These are phyloP conservation scores for Ivindomyrus marchei DNA, from an alignment of 2,113 vertebrate genomes.

Conservation along the genomic window DNA sequence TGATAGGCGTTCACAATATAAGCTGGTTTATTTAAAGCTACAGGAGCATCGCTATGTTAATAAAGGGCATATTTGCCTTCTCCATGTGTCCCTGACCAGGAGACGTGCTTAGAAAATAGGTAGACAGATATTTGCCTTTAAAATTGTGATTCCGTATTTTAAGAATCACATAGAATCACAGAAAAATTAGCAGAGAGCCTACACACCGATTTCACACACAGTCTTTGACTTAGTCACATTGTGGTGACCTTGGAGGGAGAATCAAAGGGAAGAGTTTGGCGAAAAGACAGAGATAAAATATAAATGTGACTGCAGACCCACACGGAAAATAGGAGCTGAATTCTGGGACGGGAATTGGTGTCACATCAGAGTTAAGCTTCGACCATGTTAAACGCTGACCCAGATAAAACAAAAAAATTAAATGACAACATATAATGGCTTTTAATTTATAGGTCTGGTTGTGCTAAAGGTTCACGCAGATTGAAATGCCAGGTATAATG, in stretches of 20 bases:
- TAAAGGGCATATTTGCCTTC: neutral
- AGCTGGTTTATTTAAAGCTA: neutral
- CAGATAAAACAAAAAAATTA: constrained; percentile 3
- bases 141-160: neutral
- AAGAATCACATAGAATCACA: neutral
- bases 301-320: neutral
- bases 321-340: neutral
- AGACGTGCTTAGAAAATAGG: neutral
- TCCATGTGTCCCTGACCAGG: neutral
- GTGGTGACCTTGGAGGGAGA: neutral
- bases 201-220: neutral
- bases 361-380: neutral
- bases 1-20: neutral
- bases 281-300: neutral
- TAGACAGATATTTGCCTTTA: neutral
- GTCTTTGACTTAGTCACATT: neutral
- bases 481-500: constrained; percentile 8
- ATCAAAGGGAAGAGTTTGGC: neutral
- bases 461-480: neutral
- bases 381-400: neutral
- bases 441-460: neutral
- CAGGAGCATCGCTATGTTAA: neutral
- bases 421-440: neutral
- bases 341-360: neutral
- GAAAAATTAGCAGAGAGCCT: neutral